A percentile compares a stretch with the other conserved stretches of the same genome.
These are phyloP conservation scores for Aphis gossypii DNA, from an alignment of 1,140 invertebrate species.

Conservation along the genomic window DNA sequence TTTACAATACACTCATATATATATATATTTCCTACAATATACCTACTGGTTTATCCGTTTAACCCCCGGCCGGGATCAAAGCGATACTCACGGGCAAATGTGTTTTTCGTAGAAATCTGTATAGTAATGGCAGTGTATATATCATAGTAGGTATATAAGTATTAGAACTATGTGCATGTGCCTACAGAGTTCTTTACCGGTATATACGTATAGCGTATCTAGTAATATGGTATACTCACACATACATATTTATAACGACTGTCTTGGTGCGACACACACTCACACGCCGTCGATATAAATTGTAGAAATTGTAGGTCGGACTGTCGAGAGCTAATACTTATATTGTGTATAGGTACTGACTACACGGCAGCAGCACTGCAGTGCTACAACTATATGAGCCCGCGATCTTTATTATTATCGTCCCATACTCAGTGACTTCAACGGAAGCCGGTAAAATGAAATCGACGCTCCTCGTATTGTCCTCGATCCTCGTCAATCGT, in stretches of 20 bases:
- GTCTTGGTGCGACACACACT: not conserved
- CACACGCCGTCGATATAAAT: not conserved
- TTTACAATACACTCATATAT: not conserved
- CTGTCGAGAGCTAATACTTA: not conserved
- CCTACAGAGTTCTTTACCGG: not conserved
- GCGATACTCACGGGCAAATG: not conserved
- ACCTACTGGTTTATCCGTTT: not conserved
- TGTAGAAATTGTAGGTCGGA: not conserved
- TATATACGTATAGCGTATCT: not conserved
- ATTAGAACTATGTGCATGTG: not conserved
- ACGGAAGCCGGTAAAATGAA: no score
- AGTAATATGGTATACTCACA: not conserved
- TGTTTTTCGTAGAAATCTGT: not conserved
- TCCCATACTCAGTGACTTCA: no score
- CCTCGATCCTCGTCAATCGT: no score
- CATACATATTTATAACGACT: not conserved
- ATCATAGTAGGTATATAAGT: not conserved
- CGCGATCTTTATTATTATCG: no score
- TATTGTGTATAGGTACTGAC: not conserved
- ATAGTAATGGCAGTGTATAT: not conserved
- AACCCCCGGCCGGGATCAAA: not conserved
- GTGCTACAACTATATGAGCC: no score
- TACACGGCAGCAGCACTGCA: no score
- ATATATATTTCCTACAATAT: not conserved
- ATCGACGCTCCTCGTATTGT: no score